Percentiles rank a stretch among this genome's conserved stretches.
phyloP scores from a whole-genome alignment of 2,113 vertebrate genomes.

The Xenopus tropicalis region UCB_Xtro_10.0 CM004444.2:54745001-54745500 shows the following conservation, averaged over 20 bases:
- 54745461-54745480: constrained; percentile 1
- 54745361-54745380: constrained; percentile 38
- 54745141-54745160: background rate
- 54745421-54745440: constrained; percentile 37
- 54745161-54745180: background rate
- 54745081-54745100: too few species aligned
- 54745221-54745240: constrained; percentile 12
- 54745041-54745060: too few species aligned
- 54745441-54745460: constrained; percentile 32
- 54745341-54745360: constrained; percentile 37
- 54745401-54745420: constrained; percentile 38
- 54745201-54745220: background rate
- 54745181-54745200: background rate
- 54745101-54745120: too few species aligned
- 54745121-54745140: too few species aligned
- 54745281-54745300: constrained; percentile 7
- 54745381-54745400: constrained; percentile 28
- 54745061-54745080: too few species aligned
- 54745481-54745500: constrained; percentile 24
- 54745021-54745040: too few species aligned
- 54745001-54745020: too few species aligned
- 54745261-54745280: constrained; percentile 4
- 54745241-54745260: constrained; percentile 14
- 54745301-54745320: background rate
- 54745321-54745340: constrained; percentile 11